Conservation (phyloP, 2,888 invertebrate species). For the Agapetus fuscipes region DNA sequence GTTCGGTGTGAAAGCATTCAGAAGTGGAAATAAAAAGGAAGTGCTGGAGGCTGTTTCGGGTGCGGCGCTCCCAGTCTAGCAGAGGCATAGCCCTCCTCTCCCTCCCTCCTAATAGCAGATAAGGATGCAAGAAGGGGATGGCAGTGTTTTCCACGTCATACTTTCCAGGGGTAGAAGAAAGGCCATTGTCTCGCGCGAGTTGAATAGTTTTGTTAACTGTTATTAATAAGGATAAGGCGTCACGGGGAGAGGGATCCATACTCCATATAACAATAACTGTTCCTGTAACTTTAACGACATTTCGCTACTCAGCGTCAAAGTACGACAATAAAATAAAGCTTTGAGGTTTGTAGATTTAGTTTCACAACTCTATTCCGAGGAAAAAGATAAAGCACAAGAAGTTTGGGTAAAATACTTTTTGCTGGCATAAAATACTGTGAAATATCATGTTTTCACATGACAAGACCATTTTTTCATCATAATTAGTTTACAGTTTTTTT, state of each 20-base stretch:
- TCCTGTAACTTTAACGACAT: neutral
- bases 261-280: neutral
- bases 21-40: conserved; percentile 20
- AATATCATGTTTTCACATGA: too few relatives aligned
- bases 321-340: too few relatives aligned
- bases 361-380: too few relatives aligned
- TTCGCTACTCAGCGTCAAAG: too few relatives aligned
- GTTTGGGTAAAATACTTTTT: too few relatives aligned
- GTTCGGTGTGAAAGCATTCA: conserved; percentile 20
- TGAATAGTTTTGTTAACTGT: conserved; percentile 10
- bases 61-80: neutral
- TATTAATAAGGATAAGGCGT: conserved; percentile 1
- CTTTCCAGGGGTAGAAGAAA: conserved; percentile 3
- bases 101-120: neutral
- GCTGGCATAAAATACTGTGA: too few relatives aligned
- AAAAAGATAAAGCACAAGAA: too few relatives aligned
- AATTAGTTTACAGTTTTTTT: too few relatives aligned
- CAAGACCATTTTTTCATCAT: too few relatives aligned
- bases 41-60: conserved; percentile 13
- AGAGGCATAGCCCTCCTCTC: neutral
- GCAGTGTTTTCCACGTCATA: conserved; percentile 10
- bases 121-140: neutral
- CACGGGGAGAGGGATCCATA: neutral
- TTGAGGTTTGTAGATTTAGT: too few relatives aligned
- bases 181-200: conserved; percentile 4